phyloP scores from a whole-genome alignment of 2,888 invertebrate species.

The Drosophila colorata region DNA sequence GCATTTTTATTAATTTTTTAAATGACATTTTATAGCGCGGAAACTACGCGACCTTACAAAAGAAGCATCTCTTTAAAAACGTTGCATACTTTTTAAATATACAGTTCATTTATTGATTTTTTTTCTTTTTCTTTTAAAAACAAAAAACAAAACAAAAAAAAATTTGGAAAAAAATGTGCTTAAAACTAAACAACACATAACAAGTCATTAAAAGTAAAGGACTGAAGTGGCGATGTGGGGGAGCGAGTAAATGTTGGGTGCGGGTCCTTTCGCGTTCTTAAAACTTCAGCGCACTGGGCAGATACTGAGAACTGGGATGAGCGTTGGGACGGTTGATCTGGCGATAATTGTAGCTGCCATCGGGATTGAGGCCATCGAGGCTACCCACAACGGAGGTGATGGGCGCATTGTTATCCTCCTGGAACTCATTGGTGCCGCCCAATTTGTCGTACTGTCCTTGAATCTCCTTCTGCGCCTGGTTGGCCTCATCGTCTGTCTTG shows the following conservation, averaged over 20 bases:
- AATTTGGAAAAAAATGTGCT: constrained; percentile 40
- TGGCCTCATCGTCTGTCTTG: constrained; percentile 84
- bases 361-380: constrained; percentile 80
- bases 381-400: constrained; percentile 82
- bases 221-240: background rate
- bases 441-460: constrained; percentile 84
- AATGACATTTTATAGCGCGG: constrained; percentile 63
- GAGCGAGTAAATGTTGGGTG: background rate
- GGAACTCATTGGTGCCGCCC: constrained; percentile 81
- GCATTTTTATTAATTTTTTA: constrained; percentile 76
- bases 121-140: constrained; percentile 47
- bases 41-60: constrained; percentile 53
- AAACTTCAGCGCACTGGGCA: constrained; percentile 70
- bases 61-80: constrained; percentile 23
- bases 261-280: constrained; percentile 29
- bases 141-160: constrained; percentile 44
- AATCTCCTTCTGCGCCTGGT: constrained; percentile 84
- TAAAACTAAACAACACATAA: constrained; percentile 72
- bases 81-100: constrained; percentile 54
- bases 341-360: constrained; percentile 82
- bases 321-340: constrained; percentile 60
- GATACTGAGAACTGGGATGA: constrained; percentile 69
- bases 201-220: constrained; percentile 16
- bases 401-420: constrained; percentile 80
- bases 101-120: constrained; percentile 41